Evolutionary conservation across 2,797 vertebrate species (phyloP).

Genomic region (Sebastolobus altivelis): DNA sequence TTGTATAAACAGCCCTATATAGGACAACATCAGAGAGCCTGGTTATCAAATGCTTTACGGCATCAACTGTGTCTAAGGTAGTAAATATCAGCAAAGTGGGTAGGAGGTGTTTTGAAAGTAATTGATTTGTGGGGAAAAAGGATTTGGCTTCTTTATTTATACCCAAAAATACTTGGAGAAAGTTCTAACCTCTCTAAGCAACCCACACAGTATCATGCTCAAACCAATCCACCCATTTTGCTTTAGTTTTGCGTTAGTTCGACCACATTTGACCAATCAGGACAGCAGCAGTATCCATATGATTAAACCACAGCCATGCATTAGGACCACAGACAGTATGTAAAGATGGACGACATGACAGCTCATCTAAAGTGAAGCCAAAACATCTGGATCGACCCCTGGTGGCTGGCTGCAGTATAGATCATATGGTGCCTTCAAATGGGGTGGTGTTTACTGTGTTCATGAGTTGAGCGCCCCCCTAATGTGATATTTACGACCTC

Average conservation of each 20-base stretch:
- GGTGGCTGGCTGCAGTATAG: too few relatives aligned
- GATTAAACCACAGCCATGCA: slow-evolving; percentile 23
- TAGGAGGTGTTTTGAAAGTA: neutral
- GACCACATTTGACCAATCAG: neutral
- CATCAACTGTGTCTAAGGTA: neutral
- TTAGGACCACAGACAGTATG: neutral
- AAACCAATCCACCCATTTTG: neutral
- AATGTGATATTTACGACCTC: too few relatives aligned
- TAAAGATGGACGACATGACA: neutral
- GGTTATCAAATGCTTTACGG: slow-evolving; percentile 16
- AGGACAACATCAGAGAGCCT: neutral
- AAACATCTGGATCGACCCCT: neutral
- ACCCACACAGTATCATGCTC: slow-evolving; percentile 14
- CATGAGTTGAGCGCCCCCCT: too few relatives aligned
- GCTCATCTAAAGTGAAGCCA: neutral
- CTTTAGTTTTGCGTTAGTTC: neutral
- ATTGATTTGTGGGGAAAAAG: neutral
- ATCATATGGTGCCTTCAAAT: too few relatives aligned
- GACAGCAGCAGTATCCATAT: neutral
- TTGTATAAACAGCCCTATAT: neutral
- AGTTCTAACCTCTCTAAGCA: slow-evolving; percentile 24
- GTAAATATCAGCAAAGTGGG: neutral
- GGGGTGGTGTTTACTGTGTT: rapidly evolving
- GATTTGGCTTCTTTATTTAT: neutral
- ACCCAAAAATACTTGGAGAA: neutral